Evolutionary conservation across 2,113 vertebrate species (phyloP).

Genomic region (Tragelaphus buxtoni): DNA sequence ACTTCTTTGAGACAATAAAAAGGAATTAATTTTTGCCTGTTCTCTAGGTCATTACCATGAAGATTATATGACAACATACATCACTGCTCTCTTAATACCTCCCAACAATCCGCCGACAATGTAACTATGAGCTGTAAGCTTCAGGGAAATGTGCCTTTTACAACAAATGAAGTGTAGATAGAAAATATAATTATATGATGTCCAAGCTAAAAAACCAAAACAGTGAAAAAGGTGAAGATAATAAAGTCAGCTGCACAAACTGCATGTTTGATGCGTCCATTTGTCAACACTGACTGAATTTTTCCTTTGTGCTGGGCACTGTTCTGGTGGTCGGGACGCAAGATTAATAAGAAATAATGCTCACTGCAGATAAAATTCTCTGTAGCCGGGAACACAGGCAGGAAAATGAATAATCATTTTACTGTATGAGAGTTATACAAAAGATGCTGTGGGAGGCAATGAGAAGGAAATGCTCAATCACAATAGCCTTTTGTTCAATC

Average conservation of each 20-base stretch:
- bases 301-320: not conserved
- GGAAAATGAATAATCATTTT: not conserved
- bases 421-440: not conserved
- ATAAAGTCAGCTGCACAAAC: not conserved
- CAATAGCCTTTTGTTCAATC: not conserved
- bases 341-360: not conserved
- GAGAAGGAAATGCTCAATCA: not conserved
- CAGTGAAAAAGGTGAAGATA: not conserved
- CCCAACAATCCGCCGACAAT: not conserved
- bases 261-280: not conserved
- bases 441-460: not conserved
- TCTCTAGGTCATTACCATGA: not conserved
- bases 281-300: not conserved
- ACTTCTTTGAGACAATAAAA: not conserved
- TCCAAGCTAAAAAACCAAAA: not conserved
- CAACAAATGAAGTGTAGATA: not conserved
- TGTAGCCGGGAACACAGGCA: not conserved
- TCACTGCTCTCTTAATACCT: not conserved
- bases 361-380: not conserved
- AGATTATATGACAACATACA: not conserved
- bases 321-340: not conserved
- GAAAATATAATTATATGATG: not conserved
- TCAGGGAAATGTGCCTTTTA: not conserved
- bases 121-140: not conserved
- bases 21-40: not conserved